phyloP scores from a whole-genome alignment of 2,888 invertebrate genomes.

The Trissolcus japonicus region DNA sequence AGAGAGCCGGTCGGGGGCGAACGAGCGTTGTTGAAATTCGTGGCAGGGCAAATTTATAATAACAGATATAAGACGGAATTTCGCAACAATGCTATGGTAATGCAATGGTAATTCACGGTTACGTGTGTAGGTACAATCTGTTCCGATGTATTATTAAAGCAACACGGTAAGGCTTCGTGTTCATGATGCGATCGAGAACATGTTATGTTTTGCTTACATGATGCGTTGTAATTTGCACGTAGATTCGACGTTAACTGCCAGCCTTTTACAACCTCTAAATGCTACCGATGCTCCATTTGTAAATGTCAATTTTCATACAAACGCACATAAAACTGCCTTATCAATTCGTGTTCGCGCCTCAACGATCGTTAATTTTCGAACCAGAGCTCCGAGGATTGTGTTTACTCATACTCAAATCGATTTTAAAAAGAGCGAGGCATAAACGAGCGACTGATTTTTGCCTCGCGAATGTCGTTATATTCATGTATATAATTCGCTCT shows the following conservation, averaged over 20 bases:
- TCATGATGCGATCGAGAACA: constrained; percentile 59
- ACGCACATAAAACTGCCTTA: constrained; percentile 39
- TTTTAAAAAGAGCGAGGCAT: neutral
- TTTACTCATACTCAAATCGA: constrained; percentile 10
- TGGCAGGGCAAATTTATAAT: constrained; percentile 40
- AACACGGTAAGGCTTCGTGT: constrained; percentile 51
- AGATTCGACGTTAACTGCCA: constrained; percentile 59
- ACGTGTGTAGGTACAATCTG: constrained; percentile 14
- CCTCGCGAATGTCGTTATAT: neutral
- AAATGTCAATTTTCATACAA: constrained; percentile 67
- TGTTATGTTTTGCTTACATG: constrained; percentile 63
- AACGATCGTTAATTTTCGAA: constrained; percentile 39
- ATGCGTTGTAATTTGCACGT: constrained; percentile 65
- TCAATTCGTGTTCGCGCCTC: constrained; percentile 28
- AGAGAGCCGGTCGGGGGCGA: constrained; percentile 10
- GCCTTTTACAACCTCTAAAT: constrained; percentile 62
- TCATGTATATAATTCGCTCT: neutral
- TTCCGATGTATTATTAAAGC: constrained; percentile 47
- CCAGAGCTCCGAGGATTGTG: constrained; percentile 12
- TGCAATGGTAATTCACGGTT: constrained; percentile 29
- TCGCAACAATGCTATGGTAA: constrained; percentile 32
- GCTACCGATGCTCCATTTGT: constrained; percentile 66
- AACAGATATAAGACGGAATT: constrained; percentile 34
- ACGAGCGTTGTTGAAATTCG: constrained; percentile 28
- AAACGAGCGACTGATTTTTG: no score